These are phyloP conservation scores for Circaetus cinerascens DNA, from an alignment of 2,113 vertebrate species.

Conservation along the genomic window DNA sequence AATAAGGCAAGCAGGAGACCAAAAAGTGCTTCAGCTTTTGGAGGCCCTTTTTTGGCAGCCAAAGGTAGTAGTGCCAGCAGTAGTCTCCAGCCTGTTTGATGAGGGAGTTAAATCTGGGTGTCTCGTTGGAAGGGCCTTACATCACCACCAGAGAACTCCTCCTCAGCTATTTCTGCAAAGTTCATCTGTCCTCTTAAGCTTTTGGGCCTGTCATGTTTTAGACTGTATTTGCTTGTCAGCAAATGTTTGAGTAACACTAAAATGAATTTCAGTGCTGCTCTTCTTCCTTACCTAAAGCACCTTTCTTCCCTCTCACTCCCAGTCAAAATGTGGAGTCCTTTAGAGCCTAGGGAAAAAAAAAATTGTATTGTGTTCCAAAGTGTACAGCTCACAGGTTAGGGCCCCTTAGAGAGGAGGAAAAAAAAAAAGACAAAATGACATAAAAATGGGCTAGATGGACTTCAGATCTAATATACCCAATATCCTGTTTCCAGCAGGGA, in stretches of 20 bases:
- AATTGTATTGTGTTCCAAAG: not conserved
- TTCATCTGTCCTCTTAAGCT: not conserved
- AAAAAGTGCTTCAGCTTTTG: not conserved
- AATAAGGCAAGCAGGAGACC: not conserved
- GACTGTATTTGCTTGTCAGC: not conserved
- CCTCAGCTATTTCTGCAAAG: not conserved
- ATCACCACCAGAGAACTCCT: not conserved
- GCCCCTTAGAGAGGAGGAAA: not conserved
- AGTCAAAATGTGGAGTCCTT: not conserved
- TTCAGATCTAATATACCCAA: not conserved
- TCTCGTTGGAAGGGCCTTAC: not conserved
- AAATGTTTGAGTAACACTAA: not conserved
- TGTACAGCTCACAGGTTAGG: not conserved
- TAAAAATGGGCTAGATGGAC: not conserved
- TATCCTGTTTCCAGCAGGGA: not conserved
- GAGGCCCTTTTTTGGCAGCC: not conserved
- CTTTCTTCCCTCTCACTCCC: not conserved
- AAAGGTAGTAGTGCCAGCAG: not conserved
- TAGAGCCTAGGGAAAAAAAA: not conserved
- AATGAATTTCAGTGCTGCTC: not conserved
- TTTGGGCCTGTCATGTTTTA: not conserved
- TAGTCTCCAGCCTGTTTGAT: not conserved
- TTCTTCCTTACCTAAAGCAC: not conserved
- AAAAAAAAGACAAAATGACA: not conserved
- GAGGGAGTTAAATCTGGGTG: not conserved